Base-by-base conservation (phyloP, 1,140 invertebrate species). In the Euborellia annulipes region DNA sequence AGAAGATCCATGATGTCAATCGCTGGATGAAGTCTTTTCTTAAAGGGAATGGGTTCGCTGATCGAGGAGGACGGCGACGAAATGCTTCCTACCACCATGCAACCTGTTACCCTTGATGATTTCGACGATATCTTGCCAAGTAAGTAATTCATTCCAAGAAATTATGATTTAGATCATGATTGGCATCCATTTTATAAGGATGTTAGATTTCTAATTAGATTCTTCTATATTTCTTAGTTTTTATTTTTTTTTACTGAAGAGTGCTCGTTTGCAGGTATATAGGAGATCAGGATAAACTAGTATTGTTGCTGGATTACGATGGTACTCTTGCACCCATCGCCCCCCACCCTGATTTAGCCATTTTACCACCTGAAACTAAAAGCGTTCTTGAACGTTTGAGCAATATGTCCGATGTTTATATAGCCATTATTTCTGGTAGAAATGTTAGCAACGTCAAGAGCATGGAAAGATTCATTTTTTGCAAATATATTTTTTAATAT, bases 21-120 rank as follows among this genome's bases (percentile, higher is more conserved):
- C 78, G 79, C 56, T 91, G 88, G 88, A 85, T 89, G 73, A 79
- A 79, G 52, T 79, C 76, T 1, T 91, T 91, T 65, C 67, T 91
- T 2, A n/a, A 82, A 84, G 50, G 84, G 83, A 0, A 85, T 89
- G 76, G 84, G 84, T 30, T 82, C 80, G 0, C 58, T 83, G 7
- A 57, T 61, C 14, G 65, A 76, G 49, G 82, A 86, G 47, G 82
- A 84, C 55, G 72, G 72, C 1, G 83, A 86, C 54, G 80, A 85
- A 41, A 73, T 85, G 19, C 78, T 82, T 13, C 78, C 82, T 2
- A 81, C 82, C 0, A 79, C 75, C 11, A 86, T 88, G 79, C 81
- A 84, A 43, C 83, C 85, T 0, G 76, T 88, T 1, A 84, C 82
- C 3, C 73, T 87, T 54, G 82, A 88, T 51, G 85, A 90, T 60